Conservation (phyloP, 2,113 vertebrate genomes). For the Lepus europaeus region DNA sequence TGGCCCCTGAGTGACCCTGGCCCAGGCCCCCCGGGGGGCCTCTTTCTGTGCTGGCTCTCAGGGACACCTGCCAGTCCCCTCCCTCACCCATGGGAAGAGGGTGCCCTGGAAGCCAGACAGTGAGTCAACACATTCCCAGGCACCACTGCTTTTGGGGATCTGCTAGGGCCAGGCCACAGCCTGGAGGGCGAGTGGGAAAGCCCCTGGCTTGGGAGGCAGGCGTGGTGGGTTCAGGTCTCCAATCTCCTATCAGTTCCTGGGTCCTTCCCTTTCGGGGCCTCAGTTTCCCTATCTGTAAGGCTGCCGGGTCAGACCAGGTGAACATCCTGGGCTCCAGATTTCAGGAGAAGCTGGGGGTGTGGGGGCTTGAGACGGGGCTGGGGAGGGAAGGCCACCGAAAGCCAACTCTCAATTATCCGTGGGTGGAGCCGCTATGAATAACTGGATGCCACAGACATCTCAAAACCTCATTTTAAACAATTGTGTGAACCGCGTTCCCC, state of each 20-base stretch:
- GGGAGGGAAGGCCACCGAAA: slow-evolving; percentile 26
- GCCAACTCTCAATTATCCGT: slow-evolving; percentile 77
- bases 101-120: slow-evolving; percentile 75
- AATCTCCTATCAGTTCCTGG: too few relatives aligned
- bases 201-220: not conserved
- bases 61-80: slow-evolving; percentile 79
- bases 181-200: slow-evolving; percentile 18
- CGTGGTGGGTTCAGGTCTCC: not conserved
- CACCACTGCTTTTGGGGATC: slow-evolving; percentile 71
- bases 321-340: not conserved
- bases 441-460: slow-evolving; percentile 76
- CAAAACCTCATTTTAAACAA: slow-evolving; percentile 82
- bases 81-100: slow-evolving; percentile 55
- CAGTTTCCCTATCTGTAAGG: slow-evolving; percentile 61
- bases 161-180: slow-evolving; percentile 10
- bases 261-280: slow-evolving; percentile 6
- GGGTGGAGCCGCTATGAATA: slow-evolving; percentile 78
- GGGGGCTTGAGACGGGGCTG: not conserved
- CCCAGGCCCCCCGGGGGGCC: slow-evolving; percentile 58
- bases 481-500: slow-evolving; percentile 59
- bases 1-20: slow-evolving; percentile 80
- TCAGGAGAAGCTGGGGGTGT: not conserved
- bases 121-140: slow-evolving; percentile 79
- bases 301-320: slow-evolving; percentile 53
- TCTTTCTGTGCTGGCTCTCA: slow-evolving; percentile 69